phyloP scores from a whole-genome alignment of 2,888 invertebrate species.

The Microplitis manilae region DNA sequence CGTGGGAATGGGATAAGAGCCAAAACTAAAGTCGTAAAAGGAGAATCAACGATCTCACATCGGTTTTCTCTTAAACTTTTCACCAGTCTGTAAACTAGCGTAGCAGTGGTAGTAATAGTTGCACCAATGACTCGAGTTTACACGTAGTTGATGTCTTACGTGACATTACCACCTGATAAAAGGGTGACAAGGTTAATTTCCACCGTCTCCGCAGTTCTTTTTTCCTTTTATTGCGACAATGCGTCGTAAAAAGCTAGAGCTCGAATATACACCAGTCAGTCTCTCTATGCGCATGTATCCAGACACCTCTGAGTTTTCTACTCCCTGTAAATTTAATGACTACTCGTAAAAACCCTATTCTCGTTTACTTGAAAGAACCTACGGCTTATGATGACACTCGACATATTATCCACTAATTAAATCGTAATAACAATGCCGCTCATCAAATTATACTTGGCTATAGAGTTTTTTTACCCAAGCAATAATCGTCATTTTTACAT shows the following conservation, averaged over 20 bases:
- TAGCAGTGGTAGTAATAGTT: conserved; percentile 6
- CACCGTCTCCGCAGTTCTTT: conserved; percentile 38
- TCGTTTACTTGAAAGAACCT: neutral
- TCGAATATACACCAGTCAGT: neutral
- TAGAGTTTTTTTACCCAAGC: neutral
- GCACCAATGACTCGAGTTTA: conserved; percentile 34
- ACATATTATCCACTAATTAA: neutral
- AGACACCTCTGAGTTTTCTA: neutral
- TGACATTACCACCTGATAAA: conserved; percentile 44
- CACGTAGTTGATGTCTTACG: conserved; percentile 46
- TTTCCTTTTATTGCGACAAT: conserved; percentile 19
- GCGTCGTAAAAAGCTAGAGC: neutral
- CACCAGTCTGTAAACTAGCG: conserved; percentile 11
- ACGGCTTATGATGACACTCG: neutral
- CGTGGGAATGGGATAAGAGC: conserved; percentile 21
- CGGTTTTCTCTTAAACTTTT: conserved; percentile 15
- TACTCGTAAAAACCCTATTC: conserved; percentile 58
- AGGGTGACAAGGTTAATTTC: conserved; percentile 56
- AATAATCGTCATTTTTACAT: neutral
- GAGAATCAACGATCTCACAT: conserved; percentile 33
- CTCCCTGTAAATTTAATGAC: conserved; percentile 61
- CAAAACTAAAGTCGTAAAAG: conserved; percentile 39
- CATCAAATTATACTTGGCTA: conserved; percentile 22
- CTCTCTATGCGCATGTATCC: neutral
- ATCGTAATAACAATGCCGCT: neutral